A percentile compares a stretch with the other conserved stretches of the same genome.
Conservation (phyloP, 2,113 vertebrate genomes). For the Periophthalmus modestus region DNA sequence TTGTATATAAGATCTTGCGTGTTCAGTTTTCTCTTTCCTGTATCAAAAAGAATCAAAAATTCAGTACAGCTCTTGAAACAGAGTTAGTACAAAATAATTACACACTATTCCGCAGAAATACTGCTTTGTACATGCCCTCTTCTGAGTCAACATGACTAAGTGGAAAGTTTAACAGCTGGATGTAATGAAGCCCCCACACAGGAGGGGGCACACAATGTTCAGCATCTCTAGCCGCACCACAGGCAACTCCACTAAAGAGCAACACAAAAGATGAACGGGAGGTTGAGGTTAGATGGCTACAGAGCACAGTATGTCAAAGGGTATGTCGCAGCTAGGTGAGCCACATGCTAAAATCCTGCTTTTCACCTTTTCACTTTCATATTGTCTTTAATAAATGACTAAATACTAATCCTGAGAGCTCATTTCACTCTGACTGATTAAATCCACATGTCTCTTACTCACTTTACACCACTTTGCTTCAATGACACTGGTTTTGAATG, state of each 20-base stretch:
- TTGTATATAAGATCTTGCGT: conserved; percentile 7
- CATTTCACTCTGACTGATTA: too few species aligned
- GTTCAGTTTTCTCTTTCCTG: conserved; percentile 21
- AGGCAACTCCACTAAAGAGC: conserved; percentile 26
- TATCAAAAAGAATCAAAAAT: background rate
- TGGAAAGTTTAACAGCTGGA: conserved; percentile 20
- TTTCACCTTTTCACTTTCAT: too few species aligned
- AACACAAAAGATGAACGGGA: conserved; percentile 17
- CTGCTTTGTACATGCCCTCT: background rate
- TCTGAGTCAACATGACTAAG: background rate
- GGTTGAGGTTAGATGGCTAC: background rate
- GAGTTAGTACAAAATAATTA: background rate
- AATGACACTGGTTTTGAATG: too few species aligned
- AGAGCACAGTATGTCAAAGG: background rate
- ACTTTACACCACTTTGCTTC: too few species aligned
- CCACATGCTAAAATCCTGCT: too few species aligned
- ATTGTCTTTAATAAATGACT: too few species aligned
- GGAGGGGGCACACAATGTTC: conserved; percentile 2
- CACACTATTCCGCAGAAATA: background rate
- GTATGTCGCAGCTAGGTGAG: background rate
- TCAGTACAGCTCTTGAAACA: background rate
- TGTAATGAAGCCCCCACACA: conserved; percentile 23
- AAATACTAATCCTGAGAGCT: too few species aligned
- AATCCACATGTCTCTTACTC: too few species aligned
- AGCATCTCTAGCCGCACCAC: conserved; percentile 15